Conservation (phyloP, 2,888 invertebrate genomes). For the Sceliomorpha sp. region DNA sequence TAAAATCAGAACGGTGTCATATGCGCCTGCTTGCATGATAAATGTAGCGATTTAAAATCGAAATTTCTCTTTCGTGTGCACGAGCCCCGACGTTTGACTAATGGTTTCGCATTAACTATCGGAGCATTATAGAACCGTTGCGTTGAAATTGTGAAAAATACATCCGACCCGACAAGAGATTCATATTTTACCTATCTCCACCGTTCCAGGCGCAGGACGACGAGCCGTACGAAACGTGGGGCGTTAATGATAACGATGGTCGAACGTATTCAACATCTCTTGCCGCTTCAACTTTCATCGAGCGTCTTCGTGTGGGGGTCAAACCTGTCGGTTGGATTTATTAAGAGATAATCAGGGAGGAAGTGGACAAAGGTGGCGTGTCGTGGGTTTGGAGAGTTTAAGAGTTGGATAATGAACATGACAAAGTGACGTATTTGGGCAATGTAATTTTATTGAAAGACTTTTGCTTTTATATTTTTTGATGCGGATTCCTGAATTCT, state of each 20-base stretch:
- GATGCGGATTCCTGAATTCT: too few species aligned
- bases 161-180: slow-evolving; percentile 76
- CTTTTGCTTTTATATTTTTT: too few species aligned
- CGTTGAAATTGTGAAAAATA: slow-evolving; percentile 78
- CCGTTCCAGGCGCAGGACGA: slow-evolving; percentile 49
- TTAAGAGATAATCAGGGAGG: too few species aligned
- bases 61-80: slow-evolving; percentile 80
- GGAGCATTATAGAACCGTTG: slow-evolving; percentile 77
- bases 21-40: slow-evolving; percentile 80
- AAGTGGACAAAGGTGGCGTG: too few species aligned
- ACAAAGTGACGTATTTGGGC: too few species aligned
- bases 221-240: slow-evolving; percentile 50
- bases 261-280: too few species aligned
- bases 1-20: slow-evolving; percentile 80
- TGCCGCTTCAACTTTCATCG: too few species aligned
- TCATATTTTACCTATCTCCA: slow-evolving; percentile 75
- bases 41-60: slow-evolving; percentile 81
- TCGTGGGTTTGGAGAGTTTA: too few species aligned
- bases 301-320: too few species aligned
- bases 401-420: too few species aligned
- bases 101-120: slow-evolving; percentile 80
- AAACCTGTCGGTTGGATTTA: too few species aligned
- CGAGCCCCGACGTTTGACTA: slow-evolving; percentile 78
- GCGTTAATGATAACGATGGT: slow-evolving; percentile 69
- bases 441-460: too few species aligned